Evolutionary conservation across 2,888 invertebrate species (phyloP), one percentile per base, ranked within the genome.

Genomic region (Saturnia pavonia): DNA sequence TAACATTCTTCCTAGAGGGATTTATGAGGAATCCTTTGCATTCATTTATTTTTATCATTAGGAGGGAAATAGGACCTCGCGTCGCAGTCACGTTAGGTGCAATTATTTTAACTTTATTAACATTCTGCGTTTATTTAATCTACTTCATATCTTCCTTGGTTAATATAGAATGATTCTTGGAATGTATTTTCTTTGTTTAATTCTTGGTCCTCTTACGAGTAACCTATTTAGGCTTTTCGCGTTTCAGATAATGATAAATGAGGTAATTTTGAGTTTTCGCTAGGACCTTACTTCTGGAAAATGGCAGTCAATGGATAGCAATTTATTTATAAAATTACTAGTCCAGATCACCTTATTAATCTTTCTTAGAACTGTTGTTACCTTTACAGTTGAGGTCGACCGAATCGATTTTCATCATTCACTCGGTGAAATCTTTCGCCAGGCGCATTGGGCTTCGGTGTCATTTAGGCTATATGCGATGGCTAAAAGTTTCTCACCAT

Each of bases 21-120:
- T 75, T 78, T 71, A 71, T 70, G 73, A 43, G 67, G 67, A 73
- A 69, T 69, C 70, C 71, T 69, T 69, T 60, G 63, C 73, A 57
- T 69, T 73, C 70, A 69, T 73, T 70, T 65, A 65, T 65, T 65
- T 40, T 65, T 65, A 65, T 65, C 65, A 40, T 0, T n/a, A 40
- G 0, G 65, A 25, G 27, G 25, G 65, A n/a, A 65, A n/a, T 40
- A 60, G 57, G 27, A 60, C 11, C 14, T 60, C 25, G 27, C 25
- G 25, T 60, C 57, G 27, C 25, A 25, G 27, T 60, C 12, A 25
- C 27, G 14, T 11, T 60, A 27, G 6, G 12, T 60, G 14, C 12
- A 60, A 60, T 60, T 60, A 14, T 14, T 60, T 16, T 25, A 27
- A 12, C 27, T 60, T 25, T 27, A 60, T 27, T 60, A 60, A 60